These are phyloP conservation scores for Orthosia gracilis DNA, from an alignment of 2,888 invertebrate species.

Conservation along the genomic window DNA sequence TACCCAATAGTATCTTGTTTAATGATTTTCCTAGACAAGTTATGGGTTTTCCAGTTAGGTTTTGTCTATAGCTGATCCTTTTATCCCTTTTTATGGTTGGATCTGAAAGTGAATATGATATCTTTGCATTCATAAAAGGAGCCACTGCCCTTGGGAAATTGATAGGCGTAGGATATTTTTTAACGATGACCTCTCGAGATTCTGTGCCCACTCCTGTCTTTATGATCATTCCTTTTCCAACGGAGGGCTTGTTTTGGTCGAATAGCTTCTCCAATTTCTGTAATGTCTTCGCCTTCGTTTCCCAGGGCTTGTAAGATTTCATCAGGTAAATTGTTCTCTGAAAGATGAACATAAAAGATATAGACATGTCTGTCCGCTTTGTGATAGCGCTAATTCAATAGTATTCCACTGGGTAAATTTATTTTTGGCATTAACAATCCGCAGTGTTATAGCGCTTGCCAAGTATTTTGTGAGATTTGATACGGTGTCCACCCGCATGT, in stretches of 20 bases:
- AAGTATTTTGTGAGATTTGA: neutral
- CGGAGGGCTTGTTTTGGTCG: neutral
- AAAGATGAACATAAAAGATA: neutral
- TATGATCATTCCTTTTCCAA: neutral
- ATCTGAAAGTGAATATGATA: neutral
- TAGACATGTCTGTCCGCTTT: conserved; percentile 14
- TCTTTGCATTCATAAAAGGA: conserved; percentile 1
- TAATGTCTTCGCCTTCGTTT: neutral
- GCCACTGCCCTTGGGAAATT: conserved; percentile 15
- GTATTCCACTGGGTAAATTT: conserved; percentile 6
- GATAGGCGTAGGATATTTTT: neutral
- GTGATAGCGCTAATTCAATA: conserved; percentile 16
- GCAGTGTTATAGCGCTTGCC: neutral
- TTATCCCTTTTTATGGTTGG: neutral
- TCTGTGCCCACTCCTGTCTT: conserved; percentile 3
- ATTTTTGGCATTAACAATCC: conserved; percentile 7
- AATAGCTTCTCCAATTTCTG: conserved; percentile 13
- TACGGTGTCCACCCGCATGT: no score
- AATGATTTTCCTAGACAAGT: neutral
- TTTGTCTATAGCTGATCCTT: conserved; percentile 2
- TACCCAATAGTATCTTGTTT: conserved; percentile 3
- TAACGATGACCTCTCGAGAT: neutral
- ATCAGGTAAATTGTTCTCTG: conserved; percentile 4
- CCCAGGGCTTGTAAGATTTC: conserved; percentile 5
- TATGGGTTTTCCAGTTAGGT: neutral